Base-by-base conservation (phyloP, 2,113 vertebrate genomes). In the Neolamprologus longior region DNA sequence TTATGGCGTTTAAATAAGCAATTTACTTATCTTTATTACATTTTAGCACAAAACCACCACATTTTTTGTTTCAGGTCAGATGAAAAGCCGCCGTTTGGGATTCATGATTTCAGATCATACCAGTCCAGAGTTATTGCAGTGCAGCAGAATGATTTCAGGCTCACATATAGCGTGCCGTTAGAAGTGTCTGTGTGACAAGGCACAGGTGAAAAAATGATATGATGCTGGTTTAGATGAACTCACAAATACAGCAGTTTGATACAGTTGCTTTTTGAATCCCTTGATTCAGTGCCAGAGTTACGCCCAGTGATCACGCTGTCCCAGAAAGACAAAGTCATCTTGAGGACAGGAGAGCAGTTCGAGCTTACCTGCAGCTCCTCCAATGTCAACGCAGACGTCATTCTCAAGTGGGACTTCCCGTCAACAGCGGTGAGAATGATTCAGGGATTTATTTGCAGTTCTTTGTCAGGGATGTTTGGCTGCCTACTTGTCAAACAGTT, bases 371-470 rank as follows among this genome's bases (percentile, higher is more conserved):
- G 96, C 26, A 96, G 88, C 89, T 94, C 95, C 82, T 83, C 89
- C 87, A 96, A 97, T 80, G 83, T 96, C 87, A 96, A 97, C 94
- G 92, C 94, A 9, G 93, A 96, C 68, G 92, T 96, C 78, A 92
- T 82, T 50, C 68, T 97, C 53, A 94, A 80, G 24, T 97, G 96
- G 96, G 83, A 92, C 82, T 90, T 91, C 80, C 96, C 96, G n/a
- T 37, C 73, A 6, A 66, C 83, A 79, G 92, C 84, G 93, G 96
- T 97, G 87, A 95, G 95, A 92, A 52, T 55, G 37, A 89, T 24
- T 55, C 5, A 24, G 37, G 24, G 53, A 84, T 33, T 47, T 42
- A 24, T 21, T 13, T 17, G 37, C 5, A 78, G 17, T 47, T 47
- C 26, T 50, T 57, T 73, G 17, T 24, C 17, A 13, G 33, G 21